Percentiles rank a stretch among this genome's conserved stretches.
phyloP scores from a whole-genome alignment of 2,888 invertebrate species.

The Diaphora mendica region DNA sequence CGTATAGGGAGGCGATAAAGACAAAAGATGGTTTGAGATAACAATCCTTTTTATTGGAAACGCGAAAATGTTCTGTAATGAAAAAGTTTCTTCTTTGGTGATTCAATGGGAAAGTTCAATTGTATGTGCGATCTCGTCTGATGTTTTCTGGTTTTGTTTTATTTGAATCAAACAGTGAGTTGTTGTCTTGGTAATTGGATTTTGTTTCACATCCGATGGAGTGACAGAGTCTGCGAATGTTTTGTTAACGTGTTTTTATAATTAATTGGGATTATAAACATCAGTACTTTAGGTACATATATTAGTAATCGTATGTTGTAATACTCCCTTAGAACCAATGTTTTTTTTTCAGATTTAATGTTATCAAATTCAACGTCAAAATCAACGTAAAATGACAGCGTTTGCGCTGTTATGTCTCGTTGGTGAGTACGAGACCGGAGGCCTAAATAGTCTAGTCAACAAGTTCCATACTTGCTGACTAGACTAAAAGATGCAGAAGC shows the following conservation, averaged over 20 bases:
- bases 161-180: neutral
- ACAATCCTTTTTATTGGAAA: conserved; percentile 26
- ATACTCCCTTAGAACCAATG: too few relatives aligned
- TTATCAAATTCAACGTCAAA: too few relatives aligned
- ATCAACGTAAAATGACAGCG: too few relatives aligned
- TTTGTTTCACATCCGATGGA: neutral
- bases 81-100: conserved; percentile 23
- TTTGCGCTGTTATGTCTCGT: too few relatives aligned
- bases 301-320: too few relatives aligned
- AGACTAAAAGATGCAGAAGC: too few relatives aligned
- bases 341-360: too few relatives aligned
- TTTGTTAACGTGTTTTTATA: neutral
- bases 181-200: conserved; percentile 4
- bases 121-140: conserved; percentile 12
- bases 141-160: conserved; percentile 9
- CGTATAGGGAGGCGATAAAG: conserved; percentile 16
- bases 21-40: conserved; percentile 25
- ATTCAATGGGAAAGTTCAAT: conserved; percentile 23
- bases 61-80: conserved; percentile 17
- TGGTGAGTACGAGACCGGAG: too few relatives aligned
- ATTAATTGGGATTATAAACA: neutral
- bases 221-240: neutral
- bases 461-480: too few relatives aligned
- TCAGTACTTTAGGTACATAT: too few relatives aligned
- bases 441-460: too few relatives aligned